Conservation (phyloP, 2,888 invertebrate genomes). For the Platypus cylindrus region DNA sequence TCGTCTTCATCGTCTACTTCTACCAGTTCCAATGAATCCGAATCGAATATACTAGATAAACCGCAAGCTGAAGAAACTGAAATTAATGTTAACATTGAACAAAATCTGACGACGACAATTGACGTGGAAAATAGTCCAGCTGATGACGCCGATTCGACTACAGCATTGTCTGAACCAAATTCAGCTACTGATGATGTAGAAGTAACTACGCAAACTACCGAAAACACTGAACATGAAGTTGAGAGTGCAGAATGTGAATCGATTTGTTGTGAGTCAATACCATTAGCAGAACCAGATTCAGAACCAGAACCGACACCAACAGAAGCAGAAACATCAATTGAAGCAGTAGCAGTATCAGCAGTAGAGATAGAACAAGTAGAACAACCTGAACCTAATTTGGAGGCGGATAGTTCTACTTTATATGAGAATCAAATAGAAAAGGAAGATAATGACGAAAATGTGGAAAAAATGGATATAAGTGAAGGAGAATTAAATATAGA, state of each 20-base stretch:
- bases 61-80: constrained; percentile 1
- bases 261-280: not conserved
- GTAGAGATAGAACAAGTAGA: constrained; percentile 8
- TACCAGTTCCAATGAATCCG: constrained; percentile 27
- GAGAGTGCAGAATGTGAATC: too few species aligned
- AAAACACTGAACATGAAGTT: too few species aligned
- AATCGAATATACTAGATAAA: constrained; percentile 26
- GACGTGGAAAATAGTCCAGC: constrained; percentile 12
- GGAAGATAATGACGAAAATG: constrained; percentile 1
- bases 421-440: constrained; percentile 1
- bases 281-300: not conserved
- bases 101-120: not conserved
- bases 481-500: too few species aligned
- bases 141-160: not conserved
- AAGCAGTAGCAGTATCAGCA: too few species aligned
- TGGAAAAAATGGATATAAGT: too few species aligned
- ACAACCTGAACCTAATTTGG: constrained; percentile 3
- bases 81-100: constrained; percentile 1
- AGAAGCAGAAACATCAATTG: constrained; percentile 8
- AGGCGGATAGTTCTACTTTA: constrained; percentile 1
- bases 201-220: too few species aligned
- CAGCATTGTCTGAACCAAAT: too few species aligned
- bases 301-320: constrained; percentile 1
- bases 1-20: too few species aligned
- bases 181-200: too few species aligned